These are phyloP conservation scores for Chelon auratus DNA, from an alignment of 2,797 vertebrate species.

Conservation along the genomic window DNA sequence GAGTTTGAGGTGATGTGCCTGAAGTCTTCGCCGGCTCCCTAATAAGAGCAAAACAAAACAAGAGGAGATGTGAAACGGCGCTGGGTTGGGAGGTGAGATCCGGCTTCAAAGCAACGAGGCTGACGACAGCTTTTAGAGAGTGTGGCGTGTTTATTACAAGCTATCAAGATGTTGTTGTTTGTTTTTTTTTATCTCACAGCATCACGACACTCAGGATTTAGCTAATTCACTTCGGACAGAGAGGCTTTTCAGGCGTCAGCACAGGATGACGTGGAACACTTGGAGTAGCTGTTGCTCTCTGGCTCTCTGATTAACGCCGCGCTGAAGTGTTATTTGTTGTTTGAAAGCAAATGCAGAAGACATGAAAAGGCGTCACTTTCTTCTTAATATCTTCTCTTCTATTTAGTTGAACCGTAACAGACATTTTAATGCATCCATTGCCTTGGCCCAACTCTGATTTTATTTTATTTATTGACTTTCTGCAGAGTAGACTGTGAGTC, in stretches of 20 bases:
- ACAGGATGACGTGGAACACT: constrained; percentile 12
- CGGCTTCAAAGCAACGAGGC: constrained; percentile 71
- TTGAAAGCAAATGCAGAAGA: not conserved
- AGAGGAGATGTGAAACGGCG: constrained; percentile 46
- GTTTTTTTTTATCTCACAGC: constrained; percentile 34
- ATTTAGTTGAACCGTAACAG: not conserved
- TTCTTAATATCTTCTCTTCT: not conserved
- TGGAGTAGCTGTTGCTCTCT: not conserved
- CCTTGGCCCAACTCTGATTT: not conserved
- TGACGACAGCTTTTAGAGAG: constrained; percentile 56
- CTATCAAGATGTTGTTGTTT: constrained; percentile 41
- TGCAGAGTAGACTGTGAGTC: constrained; percentile 27
- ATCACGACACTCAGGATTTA: constrained; percentile 15
- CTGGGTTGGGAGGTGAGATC: constrained; percentile 51
- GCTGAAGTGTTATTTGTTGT: constrained; percentile 6
- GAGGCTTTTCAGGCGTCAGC: constrained; percentile 16
- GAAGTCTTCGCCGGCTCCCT: constrained; percentile 55
- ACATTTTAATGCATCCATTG: constrained; percentile 10
- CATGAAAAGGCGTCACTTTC: not conserved
- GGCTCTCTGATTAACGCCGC: not conserved
- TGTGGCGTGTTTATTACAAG: constrained; percentile 48
- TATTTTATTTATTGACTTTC: constrained; percentile 2
- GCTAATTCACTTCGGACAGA: constrained; percentile 37
- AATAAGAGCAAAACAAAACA: constrained; percentile 64
- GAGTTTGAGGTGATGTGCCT: constrained; percentile 41